phyloP scores from a whole-genome alignment of 2,113 vertebrate genomes.

The Nesospiza acunhae region DNA sequence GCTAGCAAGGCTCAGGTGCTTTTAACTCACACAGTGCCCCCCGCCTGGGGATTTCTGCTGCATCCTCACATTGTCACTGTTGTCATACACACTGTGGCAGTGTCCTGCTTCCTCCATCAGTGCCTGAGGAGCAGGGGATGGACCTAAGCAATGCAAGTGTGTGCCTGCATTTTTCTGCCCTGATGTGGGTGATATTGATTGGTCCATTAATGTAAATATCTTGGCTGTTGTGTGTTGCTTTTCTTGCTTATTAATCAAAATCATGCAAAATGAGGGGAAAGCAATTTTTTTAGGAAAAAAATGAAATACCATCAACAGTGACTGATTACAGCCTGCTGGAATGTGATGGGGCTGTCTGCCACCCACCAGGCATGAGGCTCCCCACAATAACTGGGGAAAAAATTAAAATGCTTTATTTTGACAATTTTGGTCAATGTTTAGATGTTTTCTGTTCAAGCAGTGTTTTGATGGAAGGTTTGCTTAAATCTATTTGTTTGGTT shows the following conservation, averaged over 20 bases:
- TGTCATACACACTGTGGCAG: accelerated
- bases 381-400: background rate
- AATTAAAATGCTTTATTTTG: background rate
- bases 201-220: conserved; percentile 7
- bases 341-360: background rate
- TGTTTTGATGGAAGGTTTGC: background rate
- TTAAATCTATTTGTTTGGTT: background rate
- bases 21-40: background rate
- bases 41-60: background rate
- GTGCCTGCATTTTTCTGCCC: background rate
- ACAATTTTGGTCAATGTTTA: background rate
- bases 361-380: background rate
- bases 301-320: background rate
- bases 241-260: conserved; percentile 45
- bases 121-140: background rate
- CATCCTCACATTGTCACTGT: background rate
- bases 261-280: conserved; percentile 10
- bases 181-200: background rate
- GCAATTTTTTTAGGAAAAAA: background rate
- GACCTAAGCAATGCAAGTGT: background rate
- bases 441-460: background rate
- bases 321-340: background rate
- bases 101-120: background rate
- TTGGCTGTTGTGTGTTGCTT: conserved; percentile 2
- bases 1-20: background rate